Conservation (phyloP, 2,888 invertebrate genomes). For the Drosophila mulleri region DNA sequence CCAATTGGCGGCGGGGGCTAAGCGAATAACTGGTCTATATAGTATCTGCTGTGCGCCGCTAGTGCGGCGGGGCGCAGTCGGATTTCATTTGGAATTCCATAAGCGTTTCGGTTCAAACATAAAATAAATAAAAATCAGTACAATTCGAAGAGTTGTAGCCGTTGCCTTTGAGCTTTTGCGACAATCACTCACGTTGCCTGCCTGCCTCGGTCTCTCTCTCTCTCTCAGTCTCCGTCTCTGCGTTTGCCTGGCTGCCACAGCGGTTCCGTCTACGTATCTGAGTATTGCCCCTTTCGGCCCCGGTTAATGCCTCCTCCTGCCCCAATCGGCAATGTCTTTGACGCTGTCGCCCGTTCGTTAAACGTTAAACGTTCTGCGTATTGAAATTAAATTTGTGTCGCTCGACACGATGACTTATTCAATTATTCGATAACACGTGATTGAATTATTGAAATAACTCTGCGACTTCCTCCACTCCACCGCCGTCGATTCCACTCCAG, state of each 20-base stretch:
- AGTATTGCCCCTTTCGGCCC: neutral
- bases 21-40: conserved; percentile 50
- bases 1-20: conserved; percentile 29
- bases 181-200: conserved; percentile 76
- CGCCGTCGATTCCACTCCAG: neutral
- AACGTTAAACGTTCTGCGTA: conserved; percentile 71
- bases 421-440: conserved; percentile 79
- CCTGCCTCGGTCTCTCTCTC: conserved; percentile 11
- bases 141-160: conserved; percentile 74
- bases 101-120: conserved; percentile 81
- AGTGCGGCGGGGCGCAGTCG: conserved; percentile 52
- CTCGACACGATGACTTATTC: conserved; percentile 79
- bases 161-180: conserved; percentile 79
- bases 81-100: conserved; percentile 75
- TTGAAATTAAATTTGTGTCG: conserved; percentile 79
- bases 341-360: conserved; percentile 55
- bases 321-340: conserved; percentile 71
- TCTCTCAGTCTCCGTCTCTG: neutral
- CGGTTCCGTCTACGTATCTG: conserved; percentile 24
- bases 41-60: conserved; percentile 15
- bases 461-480: conserved; percentile 7
- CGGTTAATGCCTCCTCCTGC: conserved; percentile 18
- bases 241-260: conserved; percentile 35
- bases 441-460: conserved; percentile 75
- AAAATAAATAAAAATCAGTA: conserved; percentile 82